These are phyloP conservation scores for Camponotus floridanus DNA, from an alignment of 1,140 invertebrate genomes.

Conservation along the genomic window DNA sequence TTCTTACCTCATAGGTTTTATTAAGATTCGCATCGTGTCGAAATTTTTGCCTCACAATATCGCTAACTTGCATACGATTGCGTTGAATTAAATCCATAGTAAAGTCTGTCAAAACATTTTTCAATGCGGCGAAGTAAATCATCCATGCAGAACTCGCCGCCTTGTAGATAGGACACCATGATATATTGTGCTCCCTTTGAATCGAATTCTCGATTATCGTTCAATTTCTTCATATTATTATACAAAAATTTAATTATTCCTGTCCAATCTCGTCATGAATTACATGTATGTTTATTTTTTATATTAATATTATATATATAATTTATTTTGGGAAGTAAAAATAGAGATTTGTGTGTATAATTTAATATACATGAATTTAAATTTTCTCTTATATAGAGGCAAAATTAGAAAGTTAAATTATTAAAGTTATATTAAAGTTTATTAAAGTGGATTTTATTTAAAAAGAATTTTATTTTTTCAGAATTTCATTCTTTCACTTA, in stretches of 20 bases:
- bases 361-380: no score
- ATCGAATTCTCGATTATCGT: conserved; percentile 18
- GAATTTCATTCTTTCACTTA: conserved; percentile 65
- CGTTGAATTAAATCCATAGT: conserved; percentile 66
- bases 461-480: not conserved
- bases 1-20: conserved; percentile 75
- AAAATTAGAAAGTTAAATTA: not conserved
- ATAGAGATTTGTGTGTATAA: no score
- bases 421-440: no score
- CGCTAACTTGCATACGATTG: conserved; percentile 77
- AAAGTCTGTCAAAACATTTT: conserved; percentile 82
- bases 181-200: conserved; percentile 83
- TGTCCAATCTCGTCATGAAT: not conserved
- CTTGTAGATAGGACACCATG: conserved; percentile 88
- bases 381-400: no score
- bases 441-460: not conserved
- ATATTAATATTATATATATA: no score
- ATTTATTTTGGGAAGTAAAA: no score
- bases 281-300: no score
- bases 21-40: conserved; percentile 62
- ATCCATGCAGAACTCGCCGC: conserved; percentile 87
- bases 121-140: conserved; percentile 86
- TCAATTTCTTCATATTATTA: not conserved
- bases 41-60: conserved; percentile 81
- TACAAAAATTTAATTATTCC: not conserved